Conservation (phyloP, 2,113 vertebrate species). For the Corythoichthys intestinalis region DNA sequence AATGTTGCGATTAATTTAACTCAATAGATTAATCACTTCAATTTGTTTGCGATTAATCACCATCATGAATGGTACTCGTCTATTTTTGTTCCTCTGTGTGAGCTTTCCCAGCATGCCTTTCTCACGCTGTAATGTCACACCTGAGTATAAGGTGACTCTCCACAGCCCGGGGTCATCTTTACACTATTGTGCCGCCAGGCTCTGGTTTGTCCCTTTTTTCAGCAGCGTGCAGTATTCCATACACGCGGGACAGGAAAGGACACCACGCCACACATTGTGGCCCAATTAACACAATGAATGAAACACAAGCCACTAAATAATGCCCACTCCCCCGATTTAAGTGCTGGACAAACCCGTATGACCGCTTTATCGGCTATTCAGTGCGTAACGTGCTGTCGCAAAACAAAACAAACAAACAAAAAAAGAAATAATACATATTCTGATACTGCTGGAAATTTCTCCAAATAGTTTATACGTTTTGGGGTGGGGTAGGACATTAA, state of each 20-base stretch:
- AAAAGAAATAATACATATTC: too few relatives aligned
- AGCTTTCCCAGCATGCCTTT: conserved; percentile 70
- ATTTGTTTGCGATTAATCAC: too few relatives aligned
- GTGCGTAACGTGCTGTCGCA: too few relatives aligned
- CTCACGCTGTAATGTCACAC: conserved; percentile 75
- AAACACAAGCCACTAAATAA: background rate
- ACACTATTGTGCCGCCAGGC: conserved; percentile 46
- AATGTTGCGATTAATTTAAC: too few relatives aligned
- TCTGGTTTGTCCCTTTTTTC: conserved; percentile 23
- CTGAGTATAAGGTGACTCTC: conserved; percentile 71
- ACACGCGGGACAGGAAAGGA: background rate
- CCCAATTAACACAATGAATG: background rate
- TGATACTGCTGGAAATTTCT: too few relatives aligned
- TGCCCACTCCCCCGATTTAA: background rate
- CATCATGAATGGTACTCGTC: too few relatives aligned
- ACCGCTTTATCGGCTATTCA: background rate
- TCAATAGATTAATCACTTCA: too few relatives aligned
- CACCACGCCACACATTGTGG: background rate
- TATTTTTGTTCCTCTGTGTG: background rate
- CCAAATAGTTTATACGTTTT: too few relatives aligned
- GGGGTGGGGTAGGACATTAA: background rate
- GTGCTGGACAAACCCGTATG: conserved; percentile 2
- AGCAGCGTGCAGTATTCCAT: background rate
- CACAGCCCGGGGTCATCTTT: conserved; percentile 56
- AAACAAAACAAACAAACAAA: background rate